These are phyloP conservation scores for Caenorhabditis sp. DNA, from an alignment of 2,888 invertebrate genomes.

Conservation along the genomic window DNA sequence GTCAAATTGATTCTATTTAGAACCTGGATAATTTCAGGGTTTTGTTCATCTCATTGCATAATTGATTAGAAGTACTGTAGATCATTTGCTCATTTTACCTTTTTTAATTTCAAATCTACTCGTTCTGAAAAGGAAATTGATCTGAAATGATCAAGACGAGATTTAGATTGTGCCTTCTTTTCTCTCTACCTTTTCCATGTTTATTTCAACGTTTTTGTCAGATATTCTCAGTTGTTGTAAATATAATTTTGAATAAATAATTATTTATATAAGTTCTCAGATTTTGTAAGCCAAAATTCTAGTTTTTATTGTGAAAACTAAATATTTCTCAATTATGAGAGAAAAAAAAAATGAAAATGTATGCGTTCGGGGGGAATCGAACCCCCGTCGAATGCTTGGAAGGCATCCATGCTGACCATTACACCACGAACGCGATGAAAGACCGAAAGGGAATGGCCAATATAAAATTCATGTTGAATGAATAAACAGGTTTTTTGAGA, in stretches of 20 bases:
- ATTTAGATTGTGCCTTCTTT: background rate
- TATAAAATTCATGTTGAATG: too few species aligned
- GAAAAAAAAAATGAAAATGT: too few species aligned
- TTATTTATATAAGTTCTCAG: too few species aligned
- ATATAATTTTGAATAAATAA: background rate
- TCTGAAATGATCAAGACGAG: background rate
- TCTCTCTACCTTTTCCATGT: background rate
- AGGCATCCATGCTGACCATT: conserved; percentile 58
- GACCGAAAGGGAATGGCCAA: too few species aligned
- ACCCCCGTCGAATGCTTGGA: conserved; percentile 57
- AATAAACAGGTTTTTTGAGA: too few species aligned
- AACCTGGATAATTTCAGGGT: too few species aligned
- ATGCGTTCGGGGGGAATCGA: conserved; percentile 55
- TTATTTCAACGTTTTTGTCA: background rate
- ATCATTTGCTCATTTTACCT: background rate
- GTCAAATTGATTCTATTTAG: background rate
- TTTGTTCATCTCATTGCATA: background rate
- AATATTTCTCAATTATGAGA: too few species aligned
- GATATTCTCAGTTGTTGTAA: background rate
- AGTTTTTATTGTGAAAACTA: too few species aligned
- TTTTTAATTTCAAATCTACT: background rate
- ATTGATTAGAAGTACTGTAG: background rate
- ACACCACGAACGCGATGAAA: conserved; percentile 48
- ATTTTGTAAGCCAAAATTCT: too few species aligned
- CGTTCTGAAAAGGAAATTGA: background rate